Conservation (phyloP, 2,888 invertebrate genomes). For the Steinernema hermaphroditum region DNA sequence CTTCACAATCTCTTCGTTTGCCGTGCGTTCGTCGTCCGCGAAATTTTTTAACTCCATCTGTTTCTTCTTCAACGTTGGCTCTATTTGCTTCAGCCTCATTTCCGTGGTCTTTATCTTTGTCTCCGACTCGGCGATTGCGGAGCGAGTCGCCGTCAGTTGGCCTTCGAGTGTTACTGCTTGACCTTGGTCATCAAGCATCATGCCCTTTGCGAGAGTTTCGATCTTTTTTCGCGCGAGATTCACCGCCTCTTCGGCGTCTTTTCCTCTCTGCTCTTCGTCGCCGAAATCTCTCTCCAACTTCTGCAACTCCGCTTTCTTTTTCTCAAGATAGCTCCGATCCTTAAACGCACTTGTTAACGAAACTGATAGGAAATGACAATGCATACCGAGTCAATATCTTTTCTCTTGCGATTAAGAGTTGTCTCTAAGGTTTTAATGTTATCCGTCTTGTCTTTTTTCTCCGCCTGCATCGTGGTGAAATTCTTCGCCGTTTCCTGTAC, state of each 20-base stretch:
- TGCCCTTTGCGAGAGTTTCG: constrained; percentile 82
- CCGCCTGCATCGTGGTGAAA: constrained; percentile 14
- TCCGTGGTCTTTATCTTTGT: constrained; percentile 73
- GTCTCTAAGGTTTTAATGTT: constrained; percentile 37
- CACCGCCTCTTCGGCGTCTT: constrained; percentile 75
- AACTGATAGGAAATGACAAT: neutral
- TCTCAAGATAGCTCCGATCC: constrained; percentile 20
- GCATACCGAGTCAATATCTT: constrained; percentile 28
- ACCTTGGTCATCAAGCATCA: constrained; percentile 79
- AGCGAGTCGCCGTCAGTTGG: constrained; percentile 75
- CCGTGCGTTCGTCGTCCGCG: constrained; percentile 32
- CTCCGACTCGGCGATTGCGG: constrained; percentile 37
- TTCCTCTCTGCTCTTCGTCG: constrained; percentile 75
- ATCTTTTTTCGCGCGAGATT: constrained; percentile 78
- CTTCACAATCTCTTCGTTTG: constrained; percentile 39
- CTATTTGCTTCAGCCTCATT: constrained; percentile 74
- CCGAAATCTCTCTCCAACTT: constrained; percentile 70
- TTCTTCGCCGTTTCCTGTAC: constrained; percentile 21
- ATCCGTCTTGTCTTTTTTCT: constrained; percentile 17
- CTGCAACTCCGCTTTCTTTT: constrained; percentile 35
- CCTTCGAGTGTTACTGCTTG: constrained; percentile 80
- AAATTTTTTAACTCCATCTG: constrained; percentile 36
- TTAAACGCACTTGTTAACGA: neutral
- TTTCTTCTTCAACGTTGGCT: constrained; percentile 34
- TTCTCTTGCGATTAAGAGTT: constrained; percentile 24